Percentiles rank a stretch among this genome's conserved stretches.
These are phyloP conservation scores for Hoplostethus mediterraneus DNA, from an alignment of 2,797 vertebrate genomes.

Conservation along the genomic window DNA sequence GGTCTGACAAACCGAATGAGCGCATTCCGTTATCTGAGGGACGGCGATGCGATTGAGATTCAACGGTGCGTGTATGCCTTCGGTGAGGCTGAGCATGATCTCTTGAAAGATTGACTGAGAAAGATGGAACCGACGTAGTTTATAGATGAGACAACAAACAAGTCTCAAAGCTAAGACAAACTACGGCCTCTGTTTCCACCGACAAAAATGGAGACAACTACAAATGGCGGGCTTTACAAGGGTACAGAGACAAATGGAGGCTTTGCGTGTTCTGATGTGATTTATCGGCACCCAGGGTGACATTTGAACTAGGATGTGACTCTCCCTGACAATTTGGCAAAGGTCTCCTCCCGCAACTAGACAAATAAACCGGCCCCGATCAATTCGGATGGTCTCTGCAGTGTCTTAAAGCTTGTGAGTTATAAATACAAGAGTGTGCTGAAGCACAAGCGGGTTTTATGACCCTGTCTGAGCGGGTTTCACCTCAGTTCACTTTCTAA, in stretches of 20 bases:
- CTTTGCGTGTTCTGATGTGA: constrained; percentile 29
- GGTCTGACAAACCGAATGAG: constrained; percentile 1
- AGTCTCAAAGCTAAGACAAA: constrained; percentile 43
- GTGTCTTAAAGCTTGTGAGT: constrained; percentile 53
- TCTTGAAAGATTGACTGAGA: constrained; percentile 36
- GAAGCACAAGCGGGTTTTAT: constrained; percentile 45
- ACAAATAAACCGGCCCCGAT: constrained; percentile 69
- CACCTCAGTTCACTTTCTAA: constrained; percentile 39
- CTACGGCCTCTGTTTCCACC: constrained; percentile 15
- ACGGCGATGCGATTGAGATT: neutral
- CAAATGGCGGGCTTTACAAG: constrained; percentile 56
- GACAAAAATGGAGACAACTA: constrained; percentile 41
- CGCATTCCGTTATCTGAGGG: neutral
- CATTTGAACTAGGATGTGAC: constrained; percentile 44
- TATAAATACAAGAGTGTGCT: constrained; percentile 40
- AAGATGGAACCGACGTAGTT: constrained; percentile 40
- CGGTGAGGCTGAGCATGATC: constrained; percentile 18
- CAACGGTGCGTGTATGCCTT: constrained; percentile 27
- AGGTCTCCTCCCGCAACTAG: constrained; percentile 39
- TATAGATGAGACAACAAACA: constrained; percentile 43
- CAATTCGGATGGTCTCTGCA: constrained; percentile 59
- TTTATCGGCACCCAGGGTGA: constrained; percentile 54
- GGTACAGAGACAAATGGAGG: constrained; percentile 42
- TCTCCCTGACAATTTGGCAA: constrained; percentile 47
- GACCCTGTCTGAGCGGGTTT: constrained; percentile 34